phyloP scores from a whole-genome alignment of 2,113 vertebrate species.

The Elephas maximus region DNA sequence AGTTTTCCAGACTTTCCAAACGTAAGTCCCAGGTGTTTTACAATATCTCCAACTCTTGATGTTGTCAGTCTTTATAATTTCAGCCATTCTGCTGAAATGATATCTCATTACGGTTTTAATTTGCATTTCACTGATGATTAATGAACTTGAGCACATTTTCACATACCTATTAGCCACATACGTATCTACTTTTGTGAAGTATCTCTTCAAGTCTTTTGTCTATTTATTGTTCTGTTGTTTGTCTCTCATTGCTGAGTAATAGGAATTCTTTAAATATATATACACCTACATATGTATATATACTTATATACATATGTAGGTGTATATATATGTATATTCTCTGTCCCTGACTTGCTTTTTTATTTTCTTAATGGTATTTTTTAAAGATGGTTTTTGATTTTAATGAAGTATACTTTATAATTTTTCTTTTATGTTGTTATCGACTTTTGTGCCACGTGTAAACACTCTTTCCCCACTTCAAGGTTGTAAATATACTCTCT shows the following conservation, averaged over 20 bases:
- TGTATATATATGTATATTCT: no score
- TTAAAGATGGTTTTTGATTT: neutral
- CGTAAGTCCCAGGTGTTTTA: neutral
- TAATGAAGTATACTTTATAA: neutral
- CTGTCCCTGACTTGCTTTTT: neutral
- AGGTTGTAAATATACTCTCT: neutral
- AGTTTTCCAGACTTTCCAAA: neutral
- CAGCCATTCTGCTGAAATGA: neutral
- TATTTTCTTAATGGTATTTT: neutral
- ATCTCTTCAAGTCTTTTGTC: neutral
- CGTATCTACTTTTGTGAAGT: neutral
- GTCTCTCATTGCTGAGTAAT: no score
- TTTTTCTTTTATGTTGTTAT: neutral
- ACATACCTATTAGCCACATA: neutral
- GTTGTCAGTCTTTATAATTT: neutral
- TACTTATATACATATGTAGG: no score
- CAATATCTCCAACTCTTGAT: neutral
- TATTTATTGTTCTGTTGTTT: no score
- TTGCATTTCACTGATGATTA: neutral
- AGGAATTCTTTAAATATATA: no score
- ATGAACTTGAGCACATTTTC: neutral
- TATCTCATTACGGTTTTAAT: neutral
- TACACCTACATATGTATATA: no score
- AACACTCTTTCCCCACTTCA: neutral
- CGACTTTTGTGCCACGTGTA: neutral